Evolutionary conservation across 2,888 invertebrate genomes (phyloP).

Genomic region (Platypus cylindrus): DNA sequence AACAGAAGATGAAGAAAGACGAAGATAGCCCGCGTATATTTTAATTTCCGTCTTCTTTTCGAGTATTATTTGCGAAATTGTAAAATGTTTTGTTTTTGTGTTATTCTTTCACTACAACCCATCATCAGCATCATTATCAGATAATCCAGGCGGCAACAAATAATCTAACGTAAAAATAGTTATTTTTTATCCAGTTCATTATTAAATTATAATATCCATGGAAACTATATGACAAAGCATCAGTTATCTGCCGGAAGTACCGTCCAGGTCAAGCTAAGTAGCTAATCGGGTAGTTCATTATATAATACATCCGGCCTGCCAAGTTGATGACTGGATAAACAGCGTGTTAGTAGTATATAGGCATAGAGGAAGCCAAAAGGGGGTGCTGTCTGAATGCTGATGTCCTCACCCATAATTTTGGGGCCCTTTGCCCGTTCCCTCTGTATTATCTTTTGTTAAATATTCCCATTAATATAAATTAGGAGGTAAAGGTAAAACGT

Average conservation of each 20-base stretch:
- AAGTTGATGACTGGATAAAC: slow-evolving; percentile 28
- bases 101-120: too few relatives aligned
- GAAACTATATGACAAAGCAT: slow-evolving; percentile 7
- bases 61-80: slow-evolving; percentile 11
- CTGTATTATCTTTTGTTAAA: slow-evolving; percentile 29
- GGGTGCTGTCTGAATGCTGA: too few relatives aligned
- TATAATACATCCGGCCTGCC: slow-evolving; percentile 28
- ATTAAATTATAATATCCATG: not conserved
- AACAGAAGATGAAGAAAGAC: too few relatives aligned
- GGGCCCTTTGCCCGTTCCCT: slow-evolving; percentile 22
- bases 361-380: too few relatives aligned
- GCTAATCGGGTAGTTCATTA: slow-evolving; percentile 31
- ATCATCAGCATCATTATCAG: too few relatives aligned
- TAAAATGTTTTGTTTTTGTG: slow-evolving; percentile 12
- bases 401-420: not conserved
- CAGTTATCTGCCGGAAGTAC: slow-evolving; percentile 15
- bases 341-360: slow-evolving; percentile 20
- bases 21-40: slow-evolving; percentile 27
- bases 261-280: slow-evolving; percentile 21
- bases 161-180: not conserved
- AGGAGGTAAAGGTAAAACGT: slow-evolving; percentile 18
- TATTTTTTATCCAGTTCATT: not conserved
- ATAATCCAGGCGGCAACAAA: not conserved
- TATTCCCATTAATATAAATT: slow-evolving; percentile 34
- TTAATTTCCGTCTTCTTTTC: slow-evolving; percentile 25